phyloP scores from a whole-genome alignment of 2,888 invertebrate species.

The Troides aeacus region DNA sequence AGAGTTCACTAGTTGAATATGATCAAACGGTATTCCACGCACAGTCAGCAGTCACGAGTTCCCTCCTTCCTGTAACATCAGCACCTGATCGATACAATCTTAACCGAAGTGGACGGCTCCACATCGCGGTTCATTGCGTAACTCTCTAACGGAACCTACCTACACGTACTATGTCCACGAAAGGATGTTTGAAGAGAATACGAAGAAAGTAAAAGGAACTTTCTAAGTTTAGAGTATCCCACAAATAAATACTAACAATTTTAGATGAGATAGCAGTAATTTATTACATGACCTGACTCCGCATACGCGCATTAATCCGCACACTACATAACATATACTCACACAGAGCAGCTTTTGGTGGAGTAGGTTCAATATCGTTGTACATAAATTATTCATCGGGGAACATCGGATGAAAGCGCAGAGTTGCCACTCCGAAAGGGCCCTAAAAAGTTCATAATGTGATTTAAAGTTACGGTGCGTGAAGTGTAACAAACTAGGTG shows the following conservation, averaged over 20 bases:
- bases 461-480: slow-evolving; percentile 48
- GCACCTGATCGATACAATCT: slow-evolving; percentile 18
- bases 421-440: slow-evolving; percentile 34
- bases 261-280: no score
- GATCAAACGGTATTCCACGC: no score
- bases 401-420: slow-evolving; percentile 33
- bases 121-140: slow-evolving; percentile 5
- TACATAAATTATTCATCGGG: slow-evolving; percentile 57
- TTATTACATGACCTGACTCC: no score
- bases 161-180: no score
- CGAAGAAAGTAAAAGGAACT: not conserved
- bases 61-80: slow-evolving; percentile 6
- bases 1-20: no score
- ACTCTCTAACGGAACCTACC: not conserved
- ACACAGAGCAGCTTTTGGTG: no score
- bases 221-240: slow-evolving; percentile 5
- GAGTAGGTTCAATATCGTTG: no score
- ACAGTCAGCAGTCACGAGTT: no score
- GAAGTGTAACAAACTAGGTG: slow-evolving; percentile 43
- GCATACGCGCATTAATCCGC: no score
- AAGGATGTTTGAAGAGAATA: not conserved
- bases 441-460: slow-evolving; percentile 60
- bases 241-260: no score
- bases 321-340: no score
- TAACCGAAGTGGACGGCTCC: slow-evolving; percentile 15